Conservation (phyloP, 1,140 invertebrate genomes). For the Eumeta japonica region DNA sequence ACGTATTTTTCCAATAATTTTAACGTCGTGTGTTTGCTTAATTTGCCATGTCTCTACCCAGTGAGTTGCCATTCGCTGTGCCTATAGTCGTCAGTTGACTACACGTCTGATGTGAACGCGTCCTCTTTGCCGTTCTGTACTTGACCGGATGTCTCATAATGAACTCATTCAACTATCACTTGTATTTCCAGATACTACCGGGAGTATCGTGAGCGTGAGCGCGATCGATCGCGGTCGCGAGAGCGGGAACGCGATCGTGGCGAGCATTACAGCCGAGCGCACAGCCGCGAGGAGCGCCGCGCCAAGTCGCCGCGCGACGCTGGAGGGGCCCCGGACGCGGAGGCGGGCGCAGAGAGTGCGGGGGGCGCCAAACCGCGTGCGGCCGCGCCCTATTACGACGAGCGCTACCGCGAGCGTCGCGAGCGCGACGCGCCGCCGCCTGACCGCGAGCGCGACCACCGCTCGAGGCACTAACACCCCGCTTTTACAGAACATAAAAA, state of each 20-base stretch:
- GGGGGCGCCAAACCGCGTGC: slow-evolving; percentile 60
- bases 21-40: not conserved
- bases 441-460: slow-evolving; percentile 70
- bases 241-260: slow-evolving; percentile 60
- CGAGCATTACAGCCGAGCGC: slow-evolving; percentile 57
- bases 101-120: too few relatives aligned
- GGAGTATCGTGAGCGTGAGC: slow-evolving; percentile 60
- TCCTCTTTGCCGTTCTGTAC: too few relatives aligned
- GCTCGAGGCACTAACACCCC: slow-evolving; percentile 67
- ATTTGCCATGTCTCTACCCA: slow-evolving; percentile 1
- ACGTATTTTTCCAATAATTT: too few relatives aligned
- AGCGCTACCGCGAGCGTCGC: slow-evolving; percentile 72
- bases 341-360: slow-evolving; percentile 49
- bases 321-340: slow-evolving; percentile 46
- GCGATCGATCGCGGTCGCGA: slow-evolving; percentile 57
- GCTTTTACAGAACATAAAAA: too few relatives aligned
- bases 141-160: too few relatives aligned
- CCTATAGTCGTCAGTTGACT: too few relatives aligned
- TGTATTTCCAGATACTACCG: slow-evolving; percentile 52
- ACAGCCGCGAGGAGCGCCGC: slow-evolving; percentile 73
- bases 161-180: slow-evolving; percentile 13
- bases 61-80: too few relatives aligned
- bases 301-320: slow-evolving; percentile 63
- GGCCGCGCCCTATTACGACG: slow-evolving; percentile 75
- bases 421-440: slow-evolving; percentile 64